Evolutionary conservation across 2,888 invertebrate species (phyloP).

Genomic region (Amblyjoppa fuscipennis): DNA sequence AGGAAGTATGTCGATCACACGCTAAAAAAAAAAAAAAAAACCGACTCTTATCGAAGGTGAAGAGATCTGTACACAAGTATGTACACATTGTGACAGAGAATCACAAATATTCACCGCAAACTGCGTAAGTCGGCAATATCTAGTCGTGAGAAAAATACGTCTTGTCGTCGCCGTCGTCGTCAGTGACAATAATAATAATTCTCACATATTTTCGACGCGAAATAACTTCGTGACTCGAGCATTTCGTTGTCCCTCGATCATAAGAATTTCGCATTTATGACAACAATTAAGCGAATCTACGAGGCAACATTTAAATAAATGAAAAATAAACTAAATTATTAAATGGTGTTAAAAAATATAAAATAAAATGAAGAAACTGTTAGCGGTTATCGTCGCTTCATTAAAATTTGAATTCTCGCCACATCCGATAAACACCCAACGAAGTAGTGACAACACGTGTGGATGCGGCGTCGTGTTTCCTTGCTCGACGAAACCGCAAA

Average conservation of each 20-base stretch:
- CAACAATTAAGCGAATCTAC: not conserved
- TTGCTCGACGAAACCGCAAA: not conserved
- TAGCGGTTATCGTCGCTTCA: not conserved
- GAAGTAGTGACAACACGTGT: not conserved
- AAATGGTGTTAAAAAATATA: not conserved
- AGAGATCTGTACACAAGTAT: not conserved
- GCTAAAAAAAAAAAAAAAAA: constrained; percentile 1
- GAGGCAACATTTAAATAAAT: not conserved
- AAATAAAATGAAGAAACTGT: not conserved
- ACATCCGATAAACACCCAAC: not conserved
- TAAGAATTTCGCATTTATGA: not conserved
- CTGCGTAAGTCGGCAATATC: not conserved
- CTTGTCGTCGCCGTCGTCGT: not conserved
- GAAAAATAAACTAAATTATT: not conserved
- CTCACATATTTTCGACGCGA: not conserved
- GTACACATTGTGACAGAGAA: not conserved
- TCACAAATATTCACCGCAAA: not conserved
- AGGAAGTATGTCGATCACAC: not conserved
- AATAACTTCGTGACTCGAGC: not conserved
- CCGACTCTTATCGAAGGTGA: not conserved
- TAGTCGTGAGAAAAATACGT: constrained; percentile 4
- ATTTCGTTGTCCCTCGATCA: not conserved
- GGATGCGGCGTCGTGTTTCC: not conserved
- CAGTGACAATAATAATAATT: not conserved
- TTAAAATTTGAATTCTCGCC: not conserved